These are phyloP conservation scores for Gasterosteus aculeatus DNA, from an alignment of 2,113 vertebrate genomes.

Conservation along the genomic window DNA sequence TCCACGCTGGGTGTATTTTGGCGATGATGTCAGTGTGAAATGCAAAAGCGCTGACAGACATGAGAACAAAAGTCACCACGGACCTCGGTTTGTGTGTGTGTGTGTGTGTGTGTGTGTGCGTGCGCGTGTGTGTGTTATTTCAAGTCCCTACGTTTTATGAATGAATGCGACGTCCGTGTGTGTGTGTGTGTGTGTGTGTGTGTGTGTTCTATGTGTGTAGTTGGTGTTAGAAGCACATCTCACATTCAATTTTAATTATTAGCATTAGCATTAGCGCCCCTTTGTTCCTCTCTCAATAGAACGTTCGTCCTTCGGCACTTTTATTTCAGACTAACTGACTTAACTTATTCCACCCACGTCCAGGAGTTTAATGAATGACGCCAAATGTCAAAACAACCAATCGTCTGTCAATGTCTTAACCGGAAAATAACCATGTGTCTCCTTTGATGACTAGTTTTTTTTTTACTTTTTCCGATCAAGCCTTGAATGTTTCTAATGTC, in stretches of 20 bases:
- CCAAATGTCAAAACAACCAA: no score
- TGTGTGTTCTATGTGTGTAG: neutral
- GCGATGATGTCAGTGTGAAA: conserved; percentile 72
- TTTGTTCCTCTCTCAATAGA: no score
- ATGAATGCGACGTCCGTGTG: conserved; percentile 39
- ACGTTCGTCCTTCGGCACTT: no score
- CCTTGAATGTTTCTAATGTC: neutral
- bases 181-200: conserved; percentile 2
- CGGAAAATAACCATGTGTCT: no score
- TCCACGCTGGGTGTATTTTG: conserved; percentile 43
- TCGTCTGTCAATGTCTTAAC: neutral
- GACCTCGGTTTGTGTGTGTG: conserved; percentile 6
- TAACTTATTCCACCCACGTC: neutral
- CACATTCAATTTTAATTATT: neutral
- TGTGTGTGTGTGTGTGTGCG: neutral
- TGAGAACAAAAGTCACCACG: conserved; percentile 43
- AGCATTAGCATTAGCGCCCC: no score
- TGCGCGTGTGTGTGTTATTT: conserved; percentile 6
- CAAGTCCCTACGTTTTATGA: conserved; percentile 49
- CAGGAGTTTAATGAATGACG: no score
- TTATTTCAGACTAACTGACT: neutral
- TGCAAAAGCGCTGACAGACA: conserved; percentile 53
- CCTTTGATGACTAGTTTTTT: neutral
- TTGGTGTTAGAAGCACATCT: neutral
- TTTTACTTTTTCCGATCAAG: neutral